Evolutionary conservation across 2,113 vertebrate species (phyloP).

Genomic region (Tyto alba): DNA sequence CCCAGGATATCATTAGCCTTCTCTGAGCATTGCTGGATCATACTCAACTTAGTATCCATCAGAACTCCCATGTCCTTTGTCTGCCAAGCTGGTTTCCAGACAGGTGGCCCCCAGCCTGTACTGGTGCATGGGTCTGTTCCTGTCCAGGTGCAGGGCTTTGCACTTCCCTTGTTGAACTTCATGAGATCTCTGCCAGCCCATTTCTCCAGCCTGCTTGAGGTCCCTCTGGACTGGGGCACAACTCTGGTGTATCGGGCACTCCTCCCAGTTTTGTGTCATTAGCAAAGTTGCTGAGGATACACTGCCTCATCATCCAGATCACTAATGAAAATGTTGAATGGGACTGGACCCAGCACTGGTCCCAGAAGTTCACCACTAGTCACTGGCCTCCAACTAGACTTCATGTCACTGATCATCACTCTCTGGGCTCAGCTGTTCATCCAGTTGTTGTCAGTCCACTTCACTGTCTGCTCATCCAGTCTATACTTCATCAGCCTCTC

Average conservation of each 20-base stretch:
- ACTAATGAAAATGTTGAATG: neutral
- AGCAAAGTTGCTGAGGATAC: neutral
- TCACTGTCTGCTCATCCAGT: neutral
- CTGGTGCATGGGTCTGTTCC: neutral
- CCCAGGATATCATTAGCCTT: neutral
- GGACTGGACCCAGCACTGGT: neutral
- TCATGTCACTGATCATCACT: neutral
- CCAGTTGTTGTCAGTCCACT: neutral
- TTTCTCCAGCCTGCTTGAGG: neutral
- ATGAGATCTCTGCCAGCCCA: neutral
- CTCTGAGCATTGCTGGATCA: neutral
- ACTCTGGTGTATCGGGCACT: neutral
- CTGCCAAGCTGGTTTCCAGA: neutral
- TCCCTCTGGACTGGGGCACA: neutral
- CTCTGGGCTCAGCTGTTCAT: neutral
- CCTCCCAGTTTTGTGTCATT: neutral
- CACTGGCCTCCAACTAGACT: neutral
- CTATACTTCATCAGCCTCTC: neutral
- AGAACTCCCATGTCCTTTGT: neutral
- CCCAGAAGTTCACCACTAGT: neutral
- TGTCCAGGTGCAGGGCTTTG: neutral
- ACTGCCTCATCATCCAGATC: neutral
- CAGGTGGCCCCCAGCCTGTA: neutral
- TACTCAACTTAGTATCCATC: neutral
- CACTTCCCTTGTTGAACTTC: neutral